phyloP scores from a whole-genome alignment of 2,113 vertebrate genomes.

The Apteryx owenii region DNA sequence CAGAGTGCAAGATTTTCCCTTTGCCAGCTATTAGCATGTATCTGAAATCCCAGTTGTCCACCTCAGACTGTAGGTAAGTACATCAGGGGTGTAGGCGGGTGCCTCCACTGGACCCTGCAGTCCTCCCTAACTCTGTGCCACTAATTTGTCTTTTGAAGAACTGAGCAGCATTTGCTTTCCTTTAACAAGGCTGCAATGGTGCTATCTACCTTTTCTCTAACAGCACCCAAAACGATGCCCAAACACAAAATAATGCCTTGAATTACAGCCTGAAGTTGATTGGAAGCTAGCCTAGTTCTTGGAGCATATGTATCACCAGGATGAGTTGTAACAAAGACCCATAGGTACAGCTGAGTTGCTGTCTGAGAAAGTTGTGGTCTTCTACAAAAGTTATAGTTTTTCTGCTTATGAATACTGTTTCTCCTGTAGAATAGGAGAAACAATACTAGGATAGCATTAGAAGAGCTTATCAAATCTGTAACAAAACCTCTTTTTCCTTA shows the following conservation, averaged over 20 bases:
- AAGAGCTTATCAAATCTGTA: neutral
- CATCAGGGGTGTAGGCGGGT: neutral
- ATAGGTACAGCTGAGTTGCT: neutral
- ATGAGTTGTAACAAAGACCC: neutral
- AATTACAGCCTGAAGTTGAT: neutral
- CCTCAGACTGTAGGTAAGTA: neutral
- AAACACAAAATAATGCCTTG: neutral
- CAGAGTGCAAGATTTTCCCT: neutral
- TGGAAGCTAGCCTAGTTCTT: neutral
- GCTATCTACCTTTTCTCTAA: neutral
- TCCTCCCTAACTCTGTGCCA: neutral
- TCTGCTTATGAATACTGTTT: neutral
- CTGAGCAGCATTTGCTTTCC: neutral
- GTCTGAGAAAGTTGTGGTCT: neutral
- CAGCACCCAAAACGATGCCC: too few relatives aligned
- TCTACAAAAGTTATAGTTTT: neutral
- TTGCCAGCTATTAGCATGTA: neutral
- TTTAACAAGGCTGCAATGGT: neutral
- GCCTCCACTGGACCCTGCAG: neutral
- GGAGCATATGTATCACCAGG: rapidly evolving
- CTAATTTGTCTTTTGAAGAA: neutral
- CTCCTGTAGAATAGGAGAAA: neutral
- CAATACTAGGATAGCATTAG: neutral
- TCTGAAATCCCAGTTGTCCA: rapidly evolving
- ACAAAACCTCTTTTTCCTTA: neutral